Conservation (phyloP, 1,140 invertebrate genomes). For the Condylostylus longicornis region DNA sequence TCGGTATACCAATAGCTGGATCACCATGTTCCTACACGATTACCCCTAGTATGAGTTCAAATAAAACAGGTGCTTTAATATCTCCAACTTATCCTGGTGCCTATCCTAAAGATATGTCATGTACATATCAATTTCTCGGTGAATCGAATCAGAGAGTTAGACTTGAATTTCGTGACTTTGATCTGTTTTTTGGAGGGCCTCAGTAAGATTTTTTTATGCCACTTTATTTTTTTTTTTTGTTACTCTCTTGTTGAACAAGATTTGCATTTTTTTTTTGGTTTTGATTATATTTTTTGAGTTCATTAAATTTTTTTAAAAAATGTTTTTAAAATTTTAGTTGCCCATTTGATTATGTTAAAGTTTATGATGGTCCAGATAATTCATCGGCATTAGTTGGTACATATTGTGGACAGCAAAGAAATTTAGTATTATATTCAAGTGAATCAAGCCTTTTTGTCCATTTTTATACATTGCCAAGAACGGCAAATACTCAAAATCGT, state of each 20-base stretch:
- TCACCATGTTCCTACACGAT: constrained; percentile 75
- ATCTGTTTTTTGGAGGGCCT: constrained; percentile 94
- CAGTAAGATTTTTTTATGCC: constrained; percentile 92
- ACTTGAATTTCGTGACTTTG: constrained; percentile 95
- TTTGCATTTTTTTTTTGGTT: neutral
- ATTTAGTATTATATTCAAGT: constrained; percentile 87
- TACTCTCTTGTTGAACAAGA: neutral
- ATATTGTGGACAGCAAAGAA: constrained; percentile 94
- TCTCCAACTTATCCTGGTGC: constrained; percentile 97
- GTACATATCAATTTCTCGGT: constrained; percentile 90
- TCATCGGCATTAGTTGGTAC: constrained; percentile 81
- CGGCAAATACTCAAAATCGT: constrained; percentile 81
- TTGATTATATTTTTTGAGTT: neutral
- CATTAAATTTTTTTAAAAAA: constrained; percentile 9
- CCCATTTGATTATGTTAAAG: constrained; percentile 93
- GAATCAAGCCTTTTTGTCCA: constrained; percentile 74
- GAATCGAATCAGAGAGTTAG: constrained; percentile 76
- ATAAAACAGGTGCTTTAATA: constrained; percentile 67
- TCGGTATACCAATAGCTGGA: constrained; percentile 68
- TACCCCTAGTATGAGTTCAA: constrained; percentile 58
- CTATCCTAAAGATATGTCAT: constrained; percentile 90
- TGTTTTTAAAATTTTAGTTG: constrained; percentile 51
- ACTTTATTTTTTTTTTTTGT: neutral
- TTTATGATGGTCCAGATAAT: constrained; percentile 84
- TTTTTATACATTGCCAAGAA: constrained; percentile 76